Base-by-base conservation (phyloP, 1,140 invertebrate genomes). In the Anastrepha ludens region DNA sequence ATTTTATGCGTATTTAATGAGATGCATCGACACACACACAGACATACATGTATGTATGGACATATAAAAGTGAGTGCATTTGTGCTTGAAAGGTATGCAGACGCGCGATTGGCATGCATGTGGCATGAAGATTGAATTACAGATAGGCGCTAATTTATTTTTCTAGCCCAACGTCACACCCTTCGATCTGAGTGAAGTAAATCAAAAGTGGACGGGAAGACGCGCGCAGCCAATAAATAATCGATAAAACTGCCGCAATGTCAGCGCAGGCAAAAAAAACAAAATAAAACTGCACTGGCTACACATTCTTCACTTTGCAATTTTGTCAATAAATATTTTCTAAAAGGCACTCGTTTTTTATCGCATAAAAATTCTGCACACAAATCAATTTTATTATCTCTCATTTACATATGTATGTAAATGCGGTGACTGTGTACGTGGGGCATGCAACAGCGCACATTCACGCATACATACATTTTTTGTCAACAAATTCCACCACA, bases 1-100 rank as follows among this genome's bases (percentile, higher is more conserved):
- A 8, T 58, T 81, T 81, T 81, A 81, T 58, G 74, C 74, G 47
- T 81, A 81, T 81, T 81, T 81, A 81, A 81, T 81, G 47, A 55
- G 74, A 55, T 81, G 55, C 50, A 74, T 41, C 15, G 17, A 74
- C 47, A 55, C 67, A 20, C 74, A 55, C 47, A 81, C 41, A 44
- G 6, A 81, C 74, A 3, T 11, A 20, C 44, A 81, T 81, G 55
- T 29, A 39, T 62, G 15, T 7, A 74, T 17, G 60, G 13, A 13
- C 9, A n/a, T 62, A 62, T 62, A 3, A 29, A 29, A 13, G n/a
- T 62, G 13, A 0, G 60, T 62, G 60, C 15, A n/a, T 62, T 15
- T 62, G 60, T n/a, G 17, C 13, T 7, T 5, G 17, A 15, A 74
- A 50, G 44, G 39, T 74, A 50, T 74, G 15, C 44, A 74, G 41